These are phyloP conservation scores for Nautilus pompilius DNA, from an alignment of 1,140 invertebrate species.

Conservation along the genomic window DNA sequence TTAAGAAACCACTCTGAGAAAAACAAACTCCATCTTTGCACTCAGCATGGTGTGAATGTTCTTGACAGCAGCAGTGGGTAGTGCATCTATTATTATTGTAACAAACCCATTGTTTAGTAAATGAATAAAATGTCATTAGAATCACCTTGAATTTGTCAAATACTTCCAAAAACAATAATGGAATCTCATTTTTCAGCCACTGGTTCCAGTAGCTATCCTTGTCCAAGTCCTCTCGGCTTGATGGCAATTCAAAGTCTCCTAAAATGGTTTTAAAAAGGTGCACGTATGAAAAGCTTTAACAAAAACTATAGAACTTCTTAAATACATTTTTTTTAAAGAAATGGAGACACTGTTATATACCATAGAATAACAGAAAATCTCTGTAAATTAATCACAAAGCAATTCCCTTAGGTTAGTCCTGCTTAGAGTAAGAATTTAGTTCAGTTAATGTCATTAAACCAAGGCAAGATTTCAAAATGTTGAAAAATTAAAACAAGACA, in stretches of 20 bases:
- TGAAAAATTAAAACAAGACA: too few species aligned
- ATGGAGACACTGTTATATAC: not conserved
- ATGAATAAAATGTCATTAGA: too few species aligned
- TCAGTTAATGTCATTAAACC: too few species aligned
- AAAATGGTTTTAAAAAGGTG: slow-evolving; percentile 6
- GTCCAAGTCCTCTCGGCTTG: slow-evolving; percentile 52
- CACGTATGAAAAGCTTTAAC: not conserved
- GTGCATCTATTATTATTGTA: too few species aligned
- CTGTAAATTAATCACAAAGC: not conserved
- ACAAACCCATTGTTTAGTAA: not conserved
- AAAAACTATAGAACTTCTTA: not conserved
- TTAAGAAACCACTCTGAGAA: not conserved
- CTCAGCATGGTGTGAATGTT: too few species aligned
- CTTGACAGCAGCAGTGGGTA: too few species aligned
- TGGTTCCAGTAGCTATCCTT: slow-evolving; percentile 54
- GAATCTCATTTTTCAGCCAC: slow-evolving; percentile 50
- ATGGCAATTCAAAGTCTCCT: slow-evolving; percentile 56
- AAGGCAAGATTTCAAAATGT: too few species aligned
- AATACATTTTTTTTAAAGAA: not conserved
- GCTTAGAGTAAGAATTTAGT: too few species aligned
- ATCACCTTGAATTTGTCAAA: slow-evolving; percentile 47
- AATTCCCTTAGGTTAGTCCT: too few species aligned
- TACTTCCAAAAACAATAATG: slow-evolving; percentile 47
- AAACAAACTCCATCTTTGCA: not conserved
- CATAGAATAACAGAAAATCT: too few species aligned